These are phyloP conservation scores for Caenorhabditis sp. DNA, from an alignment of 2,888 invertebrate species.

Conservation along the genomic window DNA sequence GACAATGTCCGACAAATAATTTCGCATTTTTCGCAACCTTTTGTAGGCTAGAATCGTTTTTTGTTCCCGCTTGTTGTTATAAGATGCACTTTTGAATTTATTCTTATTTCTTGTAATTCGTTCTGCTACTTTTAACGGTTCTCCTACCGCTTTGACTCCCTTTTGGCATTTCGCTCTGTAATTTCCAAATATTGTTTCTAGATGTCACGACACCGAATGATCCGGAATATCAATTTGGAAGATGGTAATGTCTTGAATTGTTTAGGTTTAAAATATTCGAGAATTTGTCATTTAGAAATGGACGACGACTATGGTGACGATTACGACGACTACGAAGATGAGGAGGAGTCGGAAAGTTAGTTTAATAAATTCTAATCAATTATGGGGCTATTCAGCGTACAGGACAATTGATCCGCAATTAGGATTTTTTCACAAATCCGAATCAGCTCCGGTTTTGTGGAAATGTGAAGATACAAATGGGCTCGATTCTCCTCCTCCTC, in stretches of 20 bases:
- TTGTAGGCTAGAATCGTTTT: background rate
- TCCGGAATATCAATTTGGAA: constrained; percentile 71
- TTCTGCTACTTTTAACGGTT: no score
- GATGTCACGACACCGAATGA: constrained; percentile 73
- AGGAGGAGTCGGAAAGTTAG: constrained; percentile 68
- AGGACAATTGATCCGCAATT: no score
- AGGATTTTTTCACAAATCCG: no score
- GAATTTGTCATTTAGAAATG: constrained; percentile 50
- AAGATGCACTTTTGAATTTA: constrained; percentile 8
- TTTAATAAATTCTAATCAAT: background rate
- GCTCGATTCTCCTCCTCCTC: no score
- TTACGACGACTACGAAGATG: constrained; percentile 67
- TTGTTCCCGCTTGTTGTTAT: background rate
- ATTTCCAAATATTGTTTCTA: background rate
- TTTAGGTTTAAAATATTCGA: constrained; percentile 11
- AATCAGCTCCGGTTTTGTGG: no score
- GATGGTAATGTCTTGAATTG: constrained; percentile 62
- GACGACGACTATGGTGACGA: constrained; percentile 73
- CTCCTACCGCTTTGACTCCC: background rate
- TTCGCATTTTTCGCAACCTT: background rate
- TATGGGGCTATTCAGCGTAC: no score
- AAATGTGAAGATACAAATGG: no score
- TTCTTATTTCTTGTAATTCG: background rate
- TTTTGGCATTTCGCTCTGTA: background rate
- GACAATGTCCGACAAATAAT: constrained; percentile 62